Evolutionary conservation across 2,113 vertebrate genomes (phyloP), one percentile per base, ranked within the genome.

Genomic region (Pomatostomus ruficeps): DNA sequence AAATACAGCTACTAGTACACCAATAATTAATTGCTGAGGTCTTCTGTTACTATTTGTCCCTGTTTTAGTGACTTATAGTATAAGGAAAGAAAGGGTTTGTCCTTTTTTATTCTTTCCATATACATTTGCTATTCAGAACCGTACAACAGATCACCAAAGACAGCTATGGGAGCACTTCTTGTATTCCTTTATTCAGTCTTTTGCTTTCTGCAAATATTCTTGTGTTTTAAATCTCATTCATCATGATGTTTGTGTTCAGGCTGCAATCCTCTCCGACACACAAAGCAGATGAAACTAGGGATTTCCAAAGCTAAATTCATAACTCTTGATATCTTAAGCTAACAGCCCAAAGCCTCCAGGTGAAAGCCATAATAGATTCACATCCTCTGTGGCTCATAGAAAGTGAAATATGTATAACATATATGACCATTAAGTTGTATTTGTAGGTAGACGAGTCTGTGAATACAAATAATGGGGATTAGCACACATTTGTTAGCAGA

Each of bases 141-240:
- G 43, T 5, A 7, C 52, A 89, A 74, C 48, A 82, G 48, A 91
- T 88, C 62, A 79, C 29, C 61, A 71, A 88, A 86, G 91, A 85
- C 68, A 91, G 85, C 75, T 90, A 74, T 28, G 59, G 63, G 82
- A 96, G 23, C 36, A 48, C 15, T 71, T 85, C 74, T 59, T 51
- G 46, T 61, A 77, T 45, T 86, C n/a, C 28, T 84, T 84, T 90
- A 88, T 74, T 93, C 51, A 19, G 23, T 36, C 67, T 88, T 86
- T 78, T 83, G 59, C 89, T 86, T 94, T 90, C 85, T 91, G 85
- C 63, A 93, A 88, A 94, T 90, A 90, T 77, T 73, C 46, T 51
- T 84, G 40, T 67, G 55, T 48, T 78, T 84, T 77, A 90, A 84
- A 95, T 84, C 48, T 94, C 85, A 85, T 74, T 93, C 85, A 88